These are phyloP conservation scores for Cottus gobio DNA, from an alignment of 2,113 vertebrate species.

Conservation along the genomic window DNA sequence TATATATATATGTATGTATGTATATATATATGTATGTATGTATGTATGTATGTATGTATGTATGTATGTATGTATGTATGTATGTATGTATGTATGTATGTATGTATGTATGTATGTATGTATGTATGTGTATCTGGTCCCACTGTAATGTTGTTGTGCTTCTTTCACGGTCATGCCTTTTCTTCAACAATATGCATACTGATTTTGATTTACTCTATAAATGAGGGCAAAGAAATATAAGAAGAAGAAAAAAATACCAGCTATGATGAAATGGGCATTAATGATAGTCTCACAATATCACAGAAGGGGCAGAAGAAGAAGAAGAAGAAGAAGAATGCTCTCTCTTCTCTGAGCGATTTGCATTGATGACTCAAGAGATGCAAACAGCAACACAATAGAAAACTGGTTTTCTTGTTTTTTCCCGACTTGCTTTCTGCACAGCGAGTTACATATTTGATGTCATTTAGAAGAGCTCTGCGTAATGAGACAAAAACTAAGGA, in stretches of 20 bases:
- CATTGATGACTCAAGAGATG: conserved; percentile 34
- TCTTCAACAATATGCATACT: too few relatives aligned
- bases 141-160: too few relatives aligned
- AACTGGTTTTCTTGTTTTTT: conserved; percentile 38
- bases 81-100: not conserved
- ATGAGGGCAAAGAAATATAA: conserved; percentile 25
- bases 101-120: conserved; percentile 48
- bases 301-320: conserved; percentile 1
- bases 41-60: too few relatives aligned
- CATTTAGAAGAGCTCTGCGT: not conserved
- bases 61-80: conserved; percentile 57
- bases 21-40: conserved; percentile 18
- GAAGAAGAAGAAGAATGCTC: not conserved
- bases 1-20: conserved; percentile 43
- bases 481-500: conserved; percentile 20
- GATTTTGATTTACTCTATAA: conserved; percentile 26
- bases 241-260: not conserved
- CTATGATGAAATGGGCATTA: conserved; percentile 19
- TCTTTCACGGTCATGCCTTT: too few relatives aligned
- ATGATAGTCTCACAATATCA: conserved; percentile 21
- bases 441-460: conserved; percentile 32
- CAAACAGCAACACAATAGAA: conserved; percentile 37
- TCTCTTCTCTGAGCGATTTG: conserved; percentile 18
- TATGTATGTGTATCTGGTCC: too few relatives aligned
- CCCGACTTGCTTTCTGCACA: conserved; percentile 16